These are phyloP conservation scores for Gavialis gangeticus DNA, from an alignment of 2,113 vertebrate genomes.

Conservation along the genomic window DNA sequence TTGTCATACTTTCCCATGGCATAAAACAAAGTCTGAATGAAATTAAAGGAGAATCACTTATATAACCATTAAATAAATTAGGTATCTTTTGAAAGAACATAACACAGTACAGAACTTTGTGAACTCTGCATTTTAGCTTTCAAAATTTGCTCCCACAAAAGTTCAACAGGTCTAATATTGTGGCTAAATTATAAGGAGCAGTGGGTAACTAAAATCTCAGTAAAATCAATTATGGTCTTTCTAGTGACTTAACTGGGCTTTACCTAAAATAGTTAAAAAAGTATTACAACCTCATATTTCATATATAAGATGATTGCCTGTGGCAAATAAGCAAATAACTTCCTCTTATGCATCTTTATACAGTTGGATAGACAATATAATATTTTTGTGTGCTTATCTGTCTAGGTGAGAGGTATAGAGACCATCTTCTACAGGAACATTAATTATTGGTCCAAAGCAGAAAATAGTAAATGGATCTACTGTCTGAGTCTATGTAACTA, in stretches of 20 bases:
- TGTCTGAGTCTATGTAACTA: not conserved
- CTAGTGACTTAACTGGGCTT: no score
- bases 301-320: no score
- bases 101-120: not conserved
- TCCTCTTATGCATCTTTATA: no score
- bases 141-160: not conserved
- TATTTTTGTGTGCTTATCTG: no score
- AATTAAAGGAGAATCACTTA: not conserved
- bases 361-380: no score
- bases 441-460: not conserved
- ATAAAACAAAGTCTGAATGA: not conserved
- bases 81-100: not conserved
- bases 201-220: not conserved
- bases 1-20: not conserved
- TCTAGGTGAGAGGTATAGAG: not conserved
- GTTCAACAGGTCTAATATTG: not conserved
- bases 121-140: not conserved
- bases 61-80: no score
- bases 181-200: not conserved
- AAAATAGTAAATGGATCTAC: not conserved
- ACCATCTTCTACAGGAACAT: not conserved
- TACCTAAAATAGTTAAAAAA: no score
- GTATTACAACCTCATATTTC: no score
- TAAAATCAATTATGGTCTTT: no score
- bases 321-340: no score